Evolutionary conservation across 1,140 invertebrate genomes (phyloP), one percentile per base, ranked within the genome.

Genomic region (Cyclargus thomasi): DNA sequence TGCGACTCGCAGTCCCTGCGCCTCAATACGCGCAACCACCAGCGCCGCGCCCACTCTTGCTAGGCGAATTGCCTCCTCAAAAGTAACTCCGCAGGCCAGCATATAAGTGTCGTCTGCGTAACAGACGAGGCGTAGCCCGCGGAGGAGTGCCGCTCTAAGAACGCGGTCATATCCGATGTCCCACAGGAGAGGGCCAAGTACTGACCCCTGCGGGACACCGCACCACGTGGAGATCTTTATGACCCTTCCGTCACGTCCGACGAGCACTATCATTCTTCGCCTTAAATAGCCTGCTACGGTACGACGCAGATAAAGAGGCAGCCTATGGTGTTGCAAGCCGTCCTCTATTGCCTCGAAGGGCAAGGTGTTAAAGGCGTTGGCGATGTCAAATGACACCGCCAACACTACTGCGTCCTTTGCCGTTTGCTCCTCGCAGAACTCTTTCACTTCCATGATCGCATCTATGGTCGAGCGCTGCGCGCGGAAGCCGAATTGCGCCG

Each of bases 181-280:
- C 70, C 70, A 83, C 53, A 81, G 64, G 0, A 75, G 59, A 0
- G 78, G 81, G 0, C 82, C 81, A 1, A 83, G 55, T 20, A 67
- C 68, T 1, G 16, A 78, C 11, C 76, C 70, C 70, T 81, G 75
- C 1, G 78, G 72, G 2, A 64, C 63, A 18, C 57, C 65, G 57
- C 65, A 47, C 35, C 7, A 36, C 18, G n/a, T 59, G 7, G 10
- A 3, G 17, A 17, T 16, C 8, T 17, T 1, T 59, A 59, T 6
- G 7, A 20, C n/a, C 6, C 8, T 18, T 8, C 55, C 55, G 21
- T 59, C 6, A 16, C 55, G 55, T 2, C 55, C 55, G 17, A 17
- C 17, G 7, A 16, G 2, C 3, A 55, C 14, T 6, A 59, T 21
- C 2, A 3, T 17, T 17, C 17, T 16, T 17, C 10, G 7, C 17